Evolutionary conservation across 2,888 invertebrate genomes (phyloP), one percentile per base, ranked within the genome.

Genomic region (Neoascia interrupta): DNA sequence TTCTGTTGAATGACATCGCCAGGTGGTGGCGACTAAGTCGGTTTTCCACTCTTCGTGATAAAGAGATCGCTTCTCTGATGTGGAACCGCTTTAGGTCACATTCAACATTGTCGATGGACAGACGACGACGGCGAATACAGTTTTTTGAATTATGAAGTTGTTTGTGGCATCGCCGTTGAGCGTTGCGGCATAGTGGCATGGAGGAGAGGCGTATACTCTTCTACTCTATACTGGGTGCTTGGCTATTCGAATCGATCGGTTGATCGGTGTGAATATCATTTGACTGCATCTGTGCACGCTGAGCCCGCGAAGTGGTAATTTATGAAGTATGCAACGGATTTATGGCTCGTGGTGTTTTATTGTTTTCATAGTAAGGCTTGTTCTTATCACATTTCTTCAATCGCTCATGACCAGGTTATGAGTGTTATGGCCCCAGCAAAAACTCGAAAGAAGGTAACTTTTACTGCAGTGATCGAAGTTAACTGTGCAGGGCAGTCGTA

Each of bases 251-350:
- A n/a, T n/a, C n/a, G n/a, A n/a, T n/a, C 74, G 47, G 61, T 70
- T 39, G 49, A 70, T 61, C 63, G 63, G 61, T 72, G 72, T 79
- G 79, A 79, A 79, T 79, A 73, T 73, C 68, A 73, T 68, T 79
- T 68, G 79, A 66, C 66, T 79, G 66, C 66, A 79, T 79, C 79
- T 73, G 68, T 73, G 72, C 79, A 73, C 61, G 79, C 66, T 68
- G 69, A 58, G 56, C 37, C 31, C 36, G 18, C 26, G 61, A 45
- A 51, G 66, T 61, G 73, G 61, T 73, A 73, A 79, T 79, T 79
- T 79, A 79, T 79, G 79, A 79, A 79, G 79, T 79, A 73, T 79
- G 66, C 72, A 79, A 73, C 73, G 73, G 79, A 79, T 73, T 79
- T 79, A 73, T 79, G 66, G 79, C 79, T 79, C 61, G 47, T 66